These are phyloP conservation scores for Mus spretus DNA, from an alignment of 2,797 vertebrate genomes.

Conservation along the genomic window DNA sequence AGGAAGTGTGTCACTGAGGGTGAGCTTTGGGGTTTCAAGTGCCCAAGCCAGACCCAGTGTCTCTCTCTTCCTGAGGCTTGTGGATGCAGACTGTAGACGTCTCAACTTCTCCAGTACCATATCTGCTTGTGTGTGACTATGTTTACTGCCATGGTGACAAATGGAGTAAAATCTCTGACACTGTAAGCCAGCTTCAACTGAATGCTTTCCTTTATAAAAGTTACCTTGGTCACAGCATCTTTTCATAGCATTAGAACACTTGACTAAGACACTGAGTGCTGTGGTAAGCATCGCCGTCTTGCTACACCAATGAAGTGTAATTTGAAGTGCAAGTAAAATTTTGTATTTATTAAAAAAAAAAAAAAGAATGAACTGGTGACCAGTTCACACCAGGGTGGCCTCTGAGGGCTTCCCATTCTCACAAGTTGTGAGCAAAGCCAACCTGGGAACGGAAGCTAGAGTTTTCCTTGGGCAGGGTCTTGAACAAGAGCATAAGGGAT, in stretches of 20 bases:
- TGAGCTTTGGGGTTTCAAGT: not conserved
- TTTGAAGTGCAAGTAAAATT: constrained; percentile 97
- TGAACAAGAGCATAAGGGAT: not conserved
- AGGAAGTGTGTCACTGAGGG: not conserved
- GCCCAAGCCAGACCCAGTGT: not conserved
- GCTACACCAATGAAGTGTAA: constrained; percentile 98
- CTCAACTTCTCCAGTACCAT: not conserved
- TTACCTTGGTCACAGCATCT: not conserved
- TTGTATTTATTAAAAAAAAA: constrained; percentile 95
- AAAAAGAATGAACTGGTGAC: not conserved
- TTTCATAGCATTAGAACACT: not conserved
- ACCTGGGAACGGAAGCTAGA: not conserved
- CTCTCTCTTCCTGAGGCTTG: not conserved
- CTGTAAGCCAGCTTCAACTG: not conserved
- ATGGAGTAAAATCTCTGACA: not conserved
- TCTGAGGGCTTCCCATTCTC: not conserved
- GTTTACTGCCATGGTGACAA: not conserved
- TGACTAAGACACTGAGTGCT: not conserved
- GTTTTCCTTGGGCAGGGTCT: not conserved
- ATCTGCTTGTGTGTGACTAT: not conserved
- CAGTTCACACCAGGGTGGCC: not conserved
- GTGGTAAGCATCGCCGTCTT: constrained; percentile 92
- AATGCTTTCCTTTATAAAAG: too few relatives aligned
- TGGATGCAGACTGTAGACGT: not conserved
- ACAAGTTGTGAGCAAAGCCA: not conserved